Percentiles rank a stretch among this genome's conserved stretches.
These are phyloP conservation scores for Drosophila putrida DNA, from an alignment of 2,888 invertebrate genomes.

Conservation along the genomic window DNA sequence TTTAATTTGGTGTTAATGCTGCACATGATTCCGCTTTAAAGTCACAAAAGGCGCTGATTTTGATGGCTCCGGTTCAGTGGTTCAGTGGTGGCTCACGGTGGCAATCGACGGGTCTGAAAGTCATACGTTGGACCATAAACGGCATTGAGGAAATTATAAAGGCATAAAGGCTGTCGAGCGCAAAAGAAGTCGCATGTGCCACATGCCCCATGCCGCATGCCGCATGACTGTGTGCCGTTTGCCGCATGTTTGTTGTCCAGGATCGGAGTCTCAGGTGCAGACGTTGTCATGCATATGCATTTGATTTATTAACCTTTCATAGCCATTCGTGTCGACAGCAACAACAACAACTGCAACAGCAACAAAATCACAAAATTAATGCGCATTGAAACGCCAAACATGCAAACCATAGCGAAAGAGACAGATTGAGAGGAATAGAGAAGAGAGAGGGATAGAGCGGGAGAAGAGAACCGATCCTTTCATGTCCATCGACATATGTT, in stretches of 20 bases:
- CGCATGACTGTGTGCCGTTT: constrained; percentile 11
- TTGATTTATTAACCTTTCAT: constrained; percentile 82
- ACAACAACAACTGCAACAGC: constrained; percentile 72
- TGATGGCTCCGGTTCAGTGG: constrained; percentile 56
- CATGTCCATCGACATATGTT: constrained; percentile 80
- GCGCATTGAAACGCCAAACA: constrained; percentile 82
- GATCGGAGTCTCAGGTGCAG: constrained; percentile 64
- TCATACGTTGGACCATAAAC: constrained; percentile 58
- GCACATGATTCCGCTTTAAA: constrained; percentile 17
- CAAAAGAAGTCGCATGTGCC: constrained; percentile 39
- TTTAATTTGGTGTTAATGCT: constrained; percentile 76
- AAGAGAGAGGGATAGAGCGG: neutral
- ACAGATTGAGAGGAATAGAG: neutral
- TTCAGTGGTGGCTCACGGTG: constrained; percentile 41
- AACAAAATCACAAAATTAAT: constrained; percentile 73
- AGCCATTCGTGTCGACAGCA: constrained; percentile 79
- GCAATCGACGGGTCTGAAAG: constrained; percentile 30
- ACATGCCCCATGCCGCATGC: constrained; percentile 29
- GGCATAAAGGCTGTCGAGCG: constrained; percentile 60
- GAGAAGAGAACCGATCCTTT: constrained; percentile 59
- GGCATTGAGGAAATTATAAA: constrained; percentile 79
- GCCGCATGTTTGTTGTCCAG: constrained; percentile 22
- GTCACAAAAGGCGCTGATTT: constrained; percentile 71
- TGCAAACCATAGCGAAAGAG: constrained; percentile 56
- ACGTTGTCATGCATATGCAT: constrained; percentile 76